Base-by-base conservation (phyloP, 2,113 vertebrate genomes). In the Cololabis saira region DNA sequence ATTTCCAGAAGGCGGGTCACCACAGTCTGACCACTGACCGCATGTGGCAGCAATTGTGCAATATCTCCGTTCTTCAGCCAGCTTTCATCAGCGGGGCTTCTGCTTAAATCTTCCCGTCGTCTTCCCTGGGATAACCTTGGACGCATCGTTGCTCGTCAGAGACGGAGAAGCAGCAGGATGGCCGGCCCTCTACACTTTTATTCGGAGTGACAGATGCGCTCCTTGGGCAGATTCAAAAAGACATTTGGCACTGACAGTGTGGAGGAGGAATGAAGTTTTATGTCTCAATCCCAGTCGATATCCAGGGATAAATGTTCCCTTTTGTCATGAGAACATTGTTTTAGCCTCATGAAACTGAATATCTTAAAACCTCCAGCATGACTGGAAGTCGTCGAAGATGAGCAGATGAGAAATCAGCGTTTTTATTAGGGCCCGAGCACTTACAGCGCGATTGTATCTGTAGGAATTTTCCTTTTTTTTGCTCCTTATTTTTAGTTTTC, bases 41-140 rank as follows among this genome's bases (percentile, higher is more conserved):
- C 45, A 44, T 43, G 13, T 19, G 27, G 7, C n/a, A 43, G 4
- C 33, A 37, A n/a, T n/a, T 37, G 33, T 18, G 21, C 40, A 16
- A 47, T 57, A 12, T 17, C 50, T 51, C 33, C 10, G 1, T 37
- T 37, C 33, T 11, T 37, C 33, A 37, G 33, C 1, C 33, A 37
- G 33, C 10, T 37, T 53, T 27, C 49, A 13, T 51, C 5, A 22
- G 21, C 2, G 22, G 49, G 13, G 7, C 12, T 51, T 33, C 42
- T 48, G 1, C 47, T 61, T 30, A 17, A 16, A 33, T 64, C 24
- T 43, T 2, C 5, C 1, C 47, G 50, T 41, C 12, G 4, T 54
- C 12, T 67, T 12, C n/a, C 22, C 21, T 45, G 33, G 4, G 22
- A 57, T 54, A 37, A 79, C 49, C 76, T 67, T 63, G 42, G 7